Conservation (phyloP, 2,888 invertebrate genomes). For the Leptothorax acervorum region DNA sequence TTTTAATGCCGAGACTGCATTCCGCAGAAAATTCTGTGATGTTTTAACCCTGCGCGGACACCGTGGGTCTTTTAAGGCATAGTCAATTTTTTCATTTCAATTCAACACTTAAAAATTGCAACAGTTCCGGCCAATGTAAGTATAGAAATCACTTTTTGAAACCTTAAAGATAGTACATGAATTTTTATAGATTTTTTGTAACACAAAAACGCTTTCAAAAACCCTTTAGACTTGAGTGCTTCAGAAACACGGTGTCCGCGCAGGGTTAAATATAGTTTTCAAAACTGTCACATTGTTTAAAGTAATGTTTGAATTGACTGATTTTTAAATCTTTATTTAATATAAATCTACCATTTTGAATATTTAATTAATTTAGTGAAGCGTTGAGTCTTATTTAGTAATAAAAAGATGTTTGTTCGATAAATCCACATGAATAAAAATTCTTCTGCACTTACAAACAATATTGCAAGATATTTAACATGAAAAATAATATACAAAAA, state of each 20-base stretch:
- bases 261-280: background rate
- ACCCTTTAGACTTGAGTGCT: too few relatives aligned
- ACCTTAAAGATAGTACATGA: too few relatives aligned
- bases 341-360: background rate
- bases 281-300: background rate
- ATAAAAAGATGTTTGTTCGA: background rate
- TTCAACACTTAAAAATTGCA: too few relatives aligned
- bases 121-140: too few relatives aligned
- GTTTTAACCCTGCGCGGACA: background rate
- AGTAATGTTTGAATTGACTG: background rate
- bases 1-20: conserved; percentile 13
- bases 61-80: too few relatives aligned
- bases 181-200: too few relatives aligned
- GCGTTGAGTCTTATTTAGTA: background rate
- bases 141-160: too few relatives aligned
- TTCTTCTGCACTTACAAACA: background rate
- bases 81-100: too few relatives aligned
- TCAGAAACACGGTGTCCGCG: too few relatives aligned
- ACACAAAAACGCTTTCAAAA: too few relatives aligned
- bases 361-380: background rate
- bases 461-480: background rate
- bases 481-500: background rate
- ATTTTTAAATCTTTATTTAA: background rate
- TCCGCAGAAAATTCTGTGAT: background rate
- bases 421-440: background rate